A percentile compares a stretch with the other conserved stretches of the same genome.
Evolutionary conservation across 2,113 vertebrate genomes (phyloP).

Genomic region (Catharus minimus): DNA sequence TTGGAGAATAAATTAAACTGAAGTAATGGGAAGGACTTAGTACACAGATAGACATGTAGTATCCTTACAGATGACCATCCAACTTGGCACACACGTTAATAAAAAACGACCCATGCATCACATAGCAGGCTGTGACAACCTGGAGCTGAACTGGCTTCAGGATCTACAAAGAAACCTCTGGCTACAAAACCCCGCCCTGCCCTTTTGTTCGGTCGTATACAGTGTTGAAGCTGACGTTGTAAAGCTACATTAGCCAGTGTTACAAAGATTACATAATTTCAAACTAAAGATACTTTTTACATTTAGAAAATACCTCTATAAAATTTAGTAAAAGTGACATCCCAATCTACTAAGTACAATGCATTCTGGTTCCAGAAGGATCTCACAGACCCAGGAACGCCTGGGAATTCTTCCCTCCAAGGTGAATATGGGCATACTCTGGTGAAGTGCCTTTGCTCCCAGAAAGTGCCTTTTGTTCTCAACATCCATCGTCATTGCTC

Average conservation of each 20-base stretch:
- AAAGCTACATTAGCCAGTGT: conserved; percentile 26
- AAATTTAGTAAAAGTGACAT: conserved; percentile 6
- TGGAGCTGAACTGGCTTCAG: neutral
- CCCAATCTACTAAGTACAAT: neutral
- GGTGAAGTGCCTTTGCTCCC: neutral
- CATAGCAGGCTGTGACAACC: neutral
- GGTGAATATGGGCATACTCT: neutral
- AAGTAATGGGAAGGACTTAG: conserved; percentile 12
- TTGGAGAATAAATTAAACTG: conserved; percentile 55
- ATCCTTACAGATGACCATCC: neutral
- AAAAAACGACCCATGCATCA: conserved; percentile 20
- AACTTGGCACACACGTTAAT: neutral
- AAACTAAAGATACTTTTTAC: conserved; percentile 48
- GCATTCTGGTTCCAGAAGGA: neutral
- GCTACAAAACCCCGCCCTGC: neutral
- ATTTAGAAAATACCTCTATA: conserved; percentile 55
- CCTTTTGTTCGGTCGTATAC: neutral
- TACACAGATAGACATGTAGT: conserved; percentile 1
- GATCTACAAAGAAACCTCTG: neutral
- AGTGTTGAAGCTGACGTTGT: neutral
- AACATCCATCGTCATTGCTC: neutral
- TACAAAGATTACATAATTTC: conserved; percentile 45
- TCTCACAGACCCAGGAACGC: neutral
- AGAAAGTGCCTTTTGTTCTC: neutral
- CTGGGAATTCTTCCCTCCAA: neutral